A percentile compares a stretch with the other conserved stretches of the same genome.
Evolutionary conservation across 1,140 invertebrate species (phyloP).

Genomic region (Paraescarpia echinospica): DNA sequence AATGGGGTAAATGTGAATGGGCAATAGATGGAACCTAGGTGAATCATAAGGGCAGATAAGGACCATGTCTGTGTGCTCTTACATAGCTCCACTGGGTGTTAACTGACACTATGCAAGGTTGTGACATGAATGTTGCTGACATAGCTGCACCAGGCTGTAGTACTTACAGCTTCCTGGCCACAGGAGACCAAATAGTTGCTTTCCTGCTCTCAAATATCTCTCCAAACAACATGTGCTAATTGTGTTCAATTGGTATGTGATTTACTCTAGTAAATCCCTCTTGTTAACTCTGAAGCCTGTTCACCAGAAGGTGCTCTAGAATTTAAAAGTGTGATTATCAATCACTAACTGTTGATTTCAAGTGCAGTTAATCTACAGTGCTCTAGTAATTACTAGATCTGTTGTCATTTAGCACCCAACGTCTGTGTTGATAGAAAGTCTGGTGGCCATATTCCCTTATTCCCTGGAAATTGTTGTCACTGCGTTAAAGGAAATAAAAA

Average conservation of each 20-base stretch:
- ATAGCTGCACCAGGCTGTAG: background rate
- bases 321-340: background rate
- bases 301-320: background rate
- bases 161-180: background rate
- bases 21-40: background rate
- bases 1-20: slow-evolving; percentile 6
- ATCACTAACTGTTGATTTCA: background rate
- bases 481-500: too few species aligned
- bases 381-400: background rate
- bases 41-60: background rate
- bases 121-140: background rate
- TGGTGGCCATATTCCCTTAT: too few species aligned
- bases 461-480: too few species aligned
- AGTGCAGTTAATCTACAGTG: too few species aligned
- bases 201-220: background rate
- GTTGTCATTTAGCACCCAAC: background rate
- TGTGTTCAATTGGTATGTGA: background rate
- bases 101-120: background rate
- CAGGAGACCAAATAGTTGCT: background rate
- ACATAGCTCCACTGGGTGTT: background rate
- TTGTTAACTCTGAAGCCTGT: background rate
- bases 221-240: background rate
- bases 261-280: background rate
- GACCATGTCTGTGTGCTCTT: background rate
- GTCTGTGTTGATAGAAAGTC: background rate